phyloP scores from a whole-genome alignment of 2,888 invertebrate genomes.

The Argyra leucocephala region DNA sequence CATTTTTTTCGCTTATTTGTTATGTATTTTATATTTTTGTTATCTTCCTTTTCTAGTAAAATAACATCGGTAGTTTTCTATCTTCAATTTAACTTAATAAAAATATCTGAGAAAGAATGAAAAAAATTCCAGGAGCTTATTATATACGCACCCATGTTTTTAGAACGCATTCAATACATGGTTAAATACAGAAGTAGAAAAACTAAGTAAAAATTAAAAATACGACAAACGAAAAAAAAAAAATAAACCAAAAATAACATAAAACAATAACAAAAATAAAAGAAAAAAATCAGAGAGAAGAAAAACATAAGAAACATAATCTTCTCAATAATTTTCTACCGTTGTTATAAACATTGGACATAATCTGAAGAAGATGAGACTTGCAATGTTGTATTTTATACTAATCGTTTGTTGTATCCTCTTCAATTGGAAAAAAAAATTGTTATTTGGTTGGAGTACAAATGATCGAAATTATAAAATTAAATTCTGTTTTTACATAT shows the following conservation, averaged over 20 bases:
- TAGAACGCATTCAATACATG: conserved; percentile 2
- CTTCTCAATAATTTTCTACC: background rate
- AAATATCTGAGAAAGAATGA: background rate
- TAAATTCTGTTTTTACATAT: no score
- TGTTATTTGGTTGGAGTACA: background rate
- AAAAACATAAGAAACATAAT: background rate
- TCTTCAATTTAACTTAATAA: background rate
- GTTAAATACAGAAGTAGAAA: background rate
- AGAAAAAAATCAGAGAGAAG: no score
- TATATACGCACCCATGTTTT: background rate
- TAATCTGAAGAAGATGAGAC: conserved; percentile 3
- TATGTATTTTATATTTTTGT: background rate
- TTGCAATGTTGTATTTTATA: background rate
- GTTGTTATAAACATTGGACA: conserved; percentile 6
- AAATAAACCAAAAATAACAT: background rate
- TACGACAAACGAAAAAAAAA: background rate
- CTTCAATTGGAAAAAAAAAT: background rate
- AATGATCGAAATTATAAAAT: background rate
- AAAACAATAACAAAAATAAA: no score
- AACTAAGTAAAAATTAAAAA: background rate
- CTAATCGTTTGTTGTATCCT: background rate
- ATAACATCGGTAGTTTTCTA: background rate
- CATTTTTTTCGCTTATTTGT: conserved; percentile 1
- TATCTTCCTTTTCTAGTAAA: background rate
- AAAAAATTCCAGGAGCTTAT: background rate